Evolutionary conservation across 2,888 invertebrate species (phyloP).

Genomic region (Scaptodrosophila latifasciaeformis): DNA sequence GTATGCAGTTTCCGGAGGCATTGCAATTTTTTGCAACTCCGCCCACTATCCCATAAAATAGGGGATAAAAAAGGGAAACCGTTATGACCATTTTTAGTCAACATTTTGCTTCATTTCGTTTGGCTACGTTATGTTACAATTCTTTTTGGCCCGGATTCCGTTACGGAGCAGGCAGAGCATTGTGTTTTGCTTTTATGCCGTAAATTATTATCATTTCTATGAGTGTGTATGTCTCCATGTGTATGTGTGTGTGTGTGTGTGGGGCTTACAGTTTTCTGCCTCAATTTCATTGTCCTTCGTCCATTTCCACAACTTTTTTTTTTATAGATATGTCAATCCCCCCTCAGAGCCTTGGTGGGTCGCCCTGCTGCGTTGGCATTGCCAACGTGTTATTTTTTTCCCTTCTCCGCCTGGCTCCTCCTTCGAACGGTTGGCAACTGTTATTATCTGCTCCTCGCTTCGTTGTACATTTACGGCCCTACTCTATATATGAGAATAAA

Average conservation of each 20-base stretch:
- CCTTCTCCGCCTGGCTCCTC: slow-evolving; percentile 25
- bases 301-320: too few relatives aligned
- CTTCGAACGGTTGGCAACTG: slow-evolving; percentile 45
- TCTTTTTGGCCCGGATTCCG: slow-evolving; percentile 4
- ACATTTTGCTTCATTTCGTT: slow-evolving; percentile 22
- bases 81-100: slow-evolving; percentile 26
- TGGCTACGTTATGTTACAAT: slow-evolving; percentile 7
- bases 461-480: slow-evolving; percentile 30
- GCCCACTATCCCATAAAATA: slow-evolving; percentile 22
- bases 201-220: slow-evolving; percentile 60
- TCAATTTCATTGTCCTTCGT: neutral
- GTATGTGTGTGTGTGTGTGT: slow-evolving; percentile 6
- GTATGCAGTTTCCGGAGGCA: slow-evolving; percentile 69
- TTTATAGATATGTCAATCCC: slow-evolving; percentile 42
- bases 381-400: slow-evolving; percentile 27
- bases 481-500: neutral
- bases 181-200: slow-evolving; percentile 49
- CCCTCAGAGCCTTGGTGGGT: slow-evolving; percentile 2
- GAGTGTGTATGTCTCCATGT: neutral
- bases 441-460: slow-evolving; percentile 55
- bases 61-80: slow-evolving; percentile 1
- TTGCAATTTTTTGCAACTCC: slow-evolving; percentile 30
- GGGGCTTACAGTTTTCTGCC: slow-evolving; percentile 10
- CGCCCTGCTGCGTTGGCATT: neutral
- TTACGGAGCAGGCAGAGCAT: slow-evolving; percentile 15